Evolutionary conservation across 2,113 vertebrate species (phyloP).

Genomic region (Calyptommatus sinebrachiatus): DNA sequence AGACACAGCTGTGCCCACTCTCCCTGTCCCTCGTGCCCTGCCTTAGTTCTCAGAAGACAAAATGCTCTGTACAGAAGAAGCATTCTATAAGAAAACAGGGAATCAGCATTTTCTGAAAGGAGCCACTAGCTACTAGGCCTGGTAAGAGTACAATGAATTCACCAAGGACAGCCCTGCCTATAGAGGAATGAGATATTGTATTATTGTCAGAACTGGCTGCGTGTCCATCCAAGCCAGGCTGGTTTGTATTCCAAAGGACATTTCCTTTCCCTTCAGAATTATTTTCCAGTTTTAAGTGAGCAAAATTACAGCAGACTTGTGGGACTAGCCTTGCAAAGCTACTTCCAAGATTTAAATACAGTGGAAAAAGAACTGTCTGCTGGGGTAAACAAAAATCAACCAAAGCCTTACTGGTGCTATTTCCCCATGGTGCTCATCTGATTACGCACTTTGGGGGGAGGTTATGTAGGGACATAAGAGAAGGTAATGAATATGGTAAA

Average conservation of each 20-base stretch:
- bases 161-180: not conserved
- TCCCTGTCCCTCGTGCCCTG: not conserved
- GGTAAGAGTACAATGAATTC: not conserved
- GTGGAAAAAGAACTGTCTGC: not conserved
- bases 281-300: not conserved
- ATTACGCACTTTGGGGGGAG: not conserved
- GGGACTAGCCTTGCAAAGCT: not conserved
- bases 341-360: not conserved
- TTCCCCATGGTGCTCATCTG: not conserved
- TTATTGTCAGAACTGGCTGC: not conserved
- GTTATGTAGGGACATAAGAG: not conserved
- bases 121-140: not conserved
- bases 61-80: constrained; percentile 16
- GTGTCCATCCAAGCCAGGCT: not conserved
- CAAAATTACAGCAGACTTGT: not conserved
- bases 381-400: not conserved
- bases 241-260: not conserved
- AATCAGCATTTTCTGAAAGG: constrained; percentile 6
- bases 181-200: not conserved
- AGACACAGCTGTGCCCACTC: constrained; percentile 13
- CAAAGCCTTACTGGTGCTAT: not conserved
- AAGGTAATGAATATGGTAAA: not conserved
- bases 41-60: not conserved
- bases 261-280: not conserved
- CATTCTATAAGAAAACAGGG: constrained; percentile 11